Evolutionary conservation across 2,113 vertebrate species (phyloP), one percentile per base, ranked within the genome.

Genomic region (Scomber colias): DNA sequence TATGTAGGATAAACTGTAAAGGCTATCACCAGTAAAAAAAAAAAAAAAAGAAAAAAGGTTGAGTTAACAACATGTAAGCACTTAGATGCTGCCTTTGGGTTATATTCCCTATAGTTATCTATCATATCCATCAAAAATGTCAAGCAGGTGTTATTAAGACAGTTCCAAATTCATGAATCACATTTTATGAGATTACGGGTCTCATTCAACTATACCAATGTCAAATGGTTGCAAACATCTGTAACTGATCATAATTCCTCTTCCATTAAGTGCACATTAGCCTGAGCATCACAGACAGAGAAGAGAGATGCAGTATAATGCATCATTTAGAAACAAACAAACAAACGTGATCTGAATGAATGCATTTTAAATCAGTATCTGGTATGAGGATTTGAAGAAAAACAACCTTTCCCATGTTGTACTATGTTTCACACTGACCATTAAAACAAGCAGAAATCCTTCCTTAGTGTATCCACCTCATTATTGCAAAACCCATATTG

Each of bases 261-360:
- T 78, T 80, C 81, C 73, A 86, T 88, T 90, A 90, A 89, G 77
- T 76, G 49, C 73, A 79, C 85, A 83, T 92, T 90, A 90, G 77
- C 71, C 62, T n/a, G 73, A 71, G 77, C 62, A 74, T 71, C 55
- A 51, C 72, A 64, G 54, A 64, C 60, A 61, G 51, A 53, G 72
- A 64, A 15, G 81, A 74, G 44, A 70, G 30, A 72, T 64, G 78
- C 67, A 54, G 63, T 67, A 75, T 68, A 83, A 90, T 84, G 71
- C 68, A 78, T 88, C 75, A 62, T 82, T 90, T 71, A 76, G 50
- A 74, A 78, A 62, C 66, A 78, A 79, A 77, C 60, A 62, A 69
- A 64, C 64, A 21, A 67, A 49, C 11, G 35, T 73, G 51, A 35
- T 1, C 55, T 63, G 60, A 60, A 71, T 79, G 15, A 30, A 74